Base-by-base conservation (phyloP, 2,888 invertebrate genomes). In the Dorcus hopei region DNA sequence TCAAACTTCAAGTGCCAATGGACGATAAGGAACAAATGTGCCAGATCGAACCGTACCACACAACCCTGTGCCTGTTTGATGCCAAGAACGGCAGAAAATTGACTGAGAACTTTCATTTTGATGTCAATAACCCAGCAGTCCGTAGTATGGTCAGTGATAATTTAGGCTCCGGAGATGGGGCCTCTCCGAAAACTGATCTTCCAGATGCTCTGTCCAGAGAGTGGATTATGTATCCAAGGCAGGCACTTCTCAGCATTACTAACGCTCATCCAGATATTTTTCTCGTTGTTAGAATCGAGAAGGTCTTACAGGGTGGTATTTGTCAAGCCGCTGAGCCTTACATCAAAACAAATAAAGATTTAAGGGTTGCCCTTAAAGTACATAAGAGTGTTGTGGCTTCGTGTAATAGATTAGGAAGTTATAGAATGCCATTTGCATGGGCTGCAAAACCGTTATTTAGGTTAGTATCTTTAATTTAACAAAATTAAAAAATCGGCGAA, bases 401-500 rank as follows among this genome's bases (percentile, higher is more conserved):
- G 77, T 88, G 91, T 69, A 88, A 90, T 77, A 85, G 93, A 70
- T 86, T 96, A 63, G 94, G 95, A 3, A 89, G 89, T 70, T 95
- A 95, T 75, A 85, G 93, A 63, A 97, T 96, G 93, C 96, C 97
- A 1, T 95, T 97, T 77, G 96, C 93, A n/a, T 97, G 97, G 97
- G 88, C 95, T 16, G 95, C 95, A 0, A 88, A 92, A 67, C 93
- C 95, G 33, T 80, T 97, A 54, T 95, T 93, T 79, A 83, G 83
- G 76, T 76, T 63, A 70, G 58, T 49, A 33, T n/a, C 33, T 3
- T 19, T 19, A 2, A 45, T 19, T 55, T n/a, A 19, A 26, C 6
- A 3, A 4, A 45, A 45, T 0, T 14, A 14, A 45, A 45, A 7
- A 8, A 42, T 16, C 16, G 11, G 2, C 7, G 16, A 16, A 42